Evolutionary conservation across 2,888 invertebrate genomes (phyloP).

Genomic region (Nephrotoma flavescens): DNA sequence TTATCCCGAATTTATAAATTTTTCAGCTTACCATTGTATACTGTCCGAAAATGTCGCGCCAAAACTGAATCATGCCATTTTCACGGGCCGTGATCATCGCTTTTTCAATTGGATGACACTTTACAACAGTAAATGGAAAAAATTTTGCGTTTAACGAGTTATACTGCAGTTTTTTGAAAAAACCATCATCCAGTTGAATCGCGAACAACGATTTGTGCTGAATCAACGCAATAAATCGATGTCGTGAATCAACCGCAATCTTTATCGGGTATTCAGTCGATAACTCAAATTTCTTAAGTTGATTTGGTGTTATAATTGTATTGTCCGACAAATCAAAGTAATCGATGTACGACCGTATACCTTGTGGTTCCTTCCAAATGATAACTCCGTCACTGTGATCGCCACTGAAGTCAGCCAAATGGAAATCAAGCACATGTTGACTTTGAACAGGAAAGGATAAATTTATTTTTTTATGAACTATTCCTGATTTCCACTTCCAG

Average conservation of each 20-base stretch:
- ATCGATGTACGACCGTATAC: not conserved
- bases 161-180: not conserved
- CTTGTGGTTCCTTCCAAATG: not conserved
- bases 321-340: not conserved
- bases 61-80: not conserved
- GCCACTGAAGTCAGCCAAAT: slow-evolving; percentile 18
- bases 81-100: not conserved
- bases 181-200: not conserved
- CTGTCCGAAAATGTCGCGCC: not conserved
- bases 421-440: slow-evolving; percentile 17
- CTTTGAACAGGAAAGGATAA: not conserved
- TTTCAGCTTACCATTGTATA: not conserved
- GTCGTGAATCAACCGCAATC: not conserved
- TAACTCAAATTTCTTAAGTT: not conserved
- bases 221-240: not conserved
- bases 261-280: not conserved
- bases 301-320: not conserved
- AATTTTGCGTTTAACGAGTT: not conserved
- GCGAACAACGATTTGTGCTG: not conserved
- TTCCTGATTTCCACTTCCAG: slow-evolving; percentile 47
- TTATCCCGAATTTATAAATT: not conserved
- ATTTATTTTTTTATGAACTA: slow-evolving; percentile 30
- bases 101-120: not conserved
- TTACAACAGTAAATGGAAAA: not conserved
- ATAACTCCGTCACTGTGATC: not conserved